These are phyloP conservation scores for Cydia amplana DNA, from an alignment of 1,140 invertebrate species.

Conservation along the genomic window DNA sequence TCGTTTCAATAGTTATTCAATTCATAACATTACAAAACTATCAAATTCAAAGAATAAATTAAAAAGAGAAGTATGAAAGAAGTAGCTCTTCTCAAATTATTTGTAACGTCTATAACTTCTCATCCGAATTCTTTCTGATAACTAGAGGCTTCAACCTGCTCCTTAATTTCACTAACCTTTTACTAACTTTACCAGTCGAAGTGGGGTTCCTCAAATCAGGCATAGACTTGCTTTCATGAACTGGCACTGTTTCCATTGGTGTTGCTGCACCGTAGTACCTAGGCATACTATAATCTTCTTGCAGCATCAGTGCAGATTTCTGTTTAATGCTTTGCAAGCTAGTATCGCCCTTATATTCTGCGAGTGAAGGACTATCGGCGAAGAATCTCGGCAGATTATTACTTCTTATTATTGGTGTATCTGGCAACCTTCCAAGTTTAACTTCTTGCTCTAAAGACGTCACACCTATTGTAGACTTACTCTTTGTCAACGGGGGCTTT, in stretches of 20 bases:
- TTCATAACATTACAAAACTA: too few relatives aligned
- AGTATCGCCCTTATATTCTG: slow-evolving; percentile 72
- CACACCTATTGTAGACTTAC: slow-evolving; percentile 69
- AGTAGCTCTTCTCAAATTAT: background rate
- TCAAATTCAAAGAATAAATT: background rate
- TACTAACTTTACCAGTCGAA: slow-evolving; percentile 64
- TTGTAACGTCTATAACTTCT: slow-evolving; percentile 48
- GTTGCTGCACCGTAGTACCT: slow-evolving; percentile 68
- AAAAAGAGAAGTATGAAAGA: background rate
- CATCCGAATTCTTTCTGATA: slow-evolving; percentile 75
- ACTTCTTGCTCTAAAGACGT: slow-evolving; percentile 56
- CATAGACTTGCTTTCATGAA: slow-evolving; percentile 77
- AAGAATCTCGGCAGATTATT: slow-evolving; percentile 76
- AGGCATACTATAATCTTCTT: slow-evolving; percentile 76
- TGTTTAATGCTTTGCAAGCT: slow-evolving; percentile 73
- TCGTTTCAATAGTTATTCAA: too few relatives aligned
- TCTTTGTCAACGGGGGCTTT: slow-evolving; percentile 67
- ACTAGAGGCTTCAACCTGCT: slow-evolving; percentile 74
- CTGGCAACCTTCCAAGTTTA: slow-evolving; percentile 69
- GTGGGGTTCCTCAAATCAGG: slow-evolving; percentile 70
- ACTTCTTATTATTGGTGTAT: slow-evolving; percentile 77
- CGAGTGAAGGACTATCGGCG: slow-evolving; percentile 66
- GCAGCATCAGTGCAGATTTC: slow-evolving; percentile 64
- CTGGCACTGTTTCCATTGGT: slow-evolving; percentile 47
- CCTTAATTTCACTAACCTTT: slow-evolving; percentile 71